Conservation (phyloP, 2,888 invertebrate genomes). For the Pterostichus madidus region DNA sequence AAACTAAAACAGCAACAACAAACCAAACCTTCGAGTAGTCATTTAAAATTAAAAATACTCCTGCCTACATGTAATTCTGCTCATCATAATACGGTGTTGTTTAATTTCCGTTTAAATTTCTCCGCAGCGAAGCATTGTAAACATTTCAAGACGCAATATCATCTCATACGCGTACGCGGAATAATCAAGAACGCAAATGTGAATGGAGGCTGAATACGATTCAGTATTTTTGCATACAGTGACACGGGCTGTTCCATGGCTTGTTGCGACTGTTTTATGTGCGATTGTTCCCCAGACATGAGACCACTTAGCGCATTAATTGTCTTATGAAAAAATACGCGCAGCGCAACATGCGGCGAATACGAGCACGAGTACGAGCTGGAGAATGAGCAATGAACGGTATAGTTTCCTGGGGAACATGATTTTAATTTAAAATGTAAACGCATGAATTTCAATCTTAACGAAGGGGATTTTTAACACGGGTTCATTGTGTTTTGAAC, state of each 20-base stretch:
- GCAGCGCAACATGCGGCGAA: not conserved
- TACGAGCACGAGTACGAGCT: not conserved
- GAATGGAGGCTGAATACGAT: not conserved
- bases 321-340: conserved; percentile 60
- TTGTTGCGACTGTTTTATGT: conserved; percentile 54
- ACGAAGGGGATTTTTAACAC: conserved; percentile 45
- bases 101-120: conserved; percentile 30
- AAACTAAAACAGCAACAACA: too few relatives aligned
- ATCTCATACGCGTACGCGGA: conserved; percentile 5
- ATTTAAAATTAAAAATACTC: too few relatives aligned
- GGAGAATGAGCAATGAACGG: conserved; percentile 40
- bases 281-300: conserved; percentile 57
- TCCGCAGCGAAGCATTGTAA: not conserved
- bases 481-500: conserved; percentile 24
- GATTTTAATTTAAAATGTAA: conserved; percentile 50
- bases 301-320: conserved; percentile 60
- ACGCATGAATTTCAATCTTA: conserved; percentile 48
- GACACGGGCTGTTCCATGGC: conserved; percentile 19
- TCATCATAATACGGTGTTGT: not conserved
- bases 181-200: conserved; percentile 3
- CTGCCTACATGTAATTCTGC: too few relatives aligned
- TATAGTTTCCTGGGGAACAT: conserved; percentile 38
- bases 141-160: conserved; percentile 7
- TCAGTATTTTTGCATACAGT: conserved; percentile 39
- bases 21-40: too few relatives aligned